Evolutionary conservation across 2,113 vertebrate species (phyloP).

Genomic region (Nanger granti): DNA sequence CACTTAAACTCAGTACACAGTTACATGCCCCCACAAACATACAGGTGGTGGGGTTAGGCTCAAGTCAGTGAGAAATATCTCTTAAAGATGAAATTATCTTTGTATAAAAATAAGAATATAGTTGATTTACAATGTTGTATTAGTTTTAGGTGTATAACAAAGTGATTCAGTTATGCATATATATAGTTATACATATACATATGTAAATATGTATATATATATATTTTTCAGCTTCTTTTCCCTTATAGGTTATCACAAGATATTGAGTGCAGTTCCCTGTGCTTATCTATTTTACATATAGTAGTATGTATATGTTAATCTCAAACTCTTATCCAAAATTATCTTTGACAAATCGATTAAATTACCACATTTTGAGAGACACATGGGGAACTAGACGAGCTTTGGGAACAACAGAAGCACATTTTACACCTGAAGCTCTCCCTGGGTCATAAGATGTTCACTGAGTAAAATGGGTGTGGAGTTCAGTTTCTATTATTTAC

Average conservation of each 20-base stretch:
- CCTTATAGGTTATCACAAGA: not conserved
- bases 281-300: not conserved
- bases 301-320: not conserved
- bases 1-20: not conserved
- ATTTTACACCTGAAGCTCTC: rapidly evolving
- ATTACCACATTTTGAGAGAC: not conserved
- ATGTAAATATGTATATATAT: not conserved
- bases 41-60: not conserved
- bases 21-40: not conserved
- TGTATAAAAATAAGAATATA: not conserved
- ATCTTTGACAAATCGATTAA: not conserved
- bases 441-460: not conserved
- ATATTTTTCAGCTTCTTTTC: not conserved
- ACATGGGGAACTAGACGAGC: not conserved
- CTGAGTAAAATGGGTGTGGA: not conserved
- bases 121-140: not conserved
- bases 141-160: not conserved
- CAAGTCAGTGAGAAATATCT: not conserved
- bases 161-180: not conserved
- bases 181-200: not conserved
- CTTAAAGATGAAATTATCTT: not conserved
- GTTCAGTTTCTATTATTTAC: not conserved
- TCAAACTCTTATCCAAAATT: not conserved
- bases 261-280: not conserved
- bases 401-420: not conserved